These are phyloP conservation scores for Lycodopsis pacificus DNA, from an alignment of 2,797 vertebrate genomes.

Conservation along the genomic window DNA sequence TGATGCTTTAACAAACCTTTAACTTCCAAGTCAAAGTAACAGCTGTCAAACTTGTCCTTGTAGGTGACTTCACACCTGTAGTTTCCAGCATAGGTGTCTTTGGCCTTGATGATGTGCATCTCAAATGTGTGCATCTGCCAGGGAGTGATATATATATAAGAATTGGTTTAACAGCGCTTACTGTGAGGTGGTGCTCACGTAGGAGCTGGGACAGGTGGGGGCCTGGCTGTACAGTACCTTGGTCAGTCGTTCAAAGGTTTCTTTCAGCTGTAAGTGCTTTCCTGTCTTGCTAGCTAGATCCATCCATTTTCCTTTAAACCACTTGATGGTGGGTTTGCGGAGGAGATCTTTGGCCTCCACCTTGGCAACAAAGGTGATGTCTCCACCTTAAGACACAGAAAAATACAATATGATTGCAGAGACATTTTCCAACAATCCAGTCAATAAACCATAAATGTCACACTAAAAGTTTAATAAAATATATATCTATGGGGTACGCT, in stretches of 20 bases:
- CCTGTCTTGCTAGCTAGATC: constrained; percentile 98
- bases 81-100: constrained; percentile 96
- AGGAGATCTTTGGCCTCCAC: constrained; percentile 98
- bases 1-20: constrained; percentile 86
- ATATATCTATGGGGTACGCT: background rate
- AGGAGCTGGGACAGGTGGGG: background rate
- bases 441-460: background rate
- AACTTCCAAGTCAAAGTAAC: constrained; percentile 96
- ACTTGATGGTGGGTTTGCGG: constrained; percentile 94
- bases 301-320: constrained; percentile 99
- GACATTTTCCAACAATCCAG: background rate
- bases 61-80: constrained; percentile 98
- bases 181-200: background rate
- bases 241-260: constrained; percentile 92
- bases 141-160: background rate
- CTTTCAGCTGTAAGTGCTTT: constrained; percentile 97
- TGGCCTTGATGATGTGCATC: constrained; percentile 99
- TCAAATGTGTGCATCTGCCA: constrained; percentile 94
- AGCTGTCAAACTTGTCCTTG: constrained; percentile 99
- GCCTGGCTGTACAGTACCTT: constrained; percentile 85
- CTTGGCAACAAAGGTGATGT: constrained; percentile 94
- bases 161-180: constrained; percentile 3
- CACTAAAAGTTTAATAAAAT: background rate
- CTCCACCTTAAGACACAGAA: constrained; percentile 87
- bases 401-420: background rate